Conservation (phyloP, 2,888 invertebrate species). For the Poecilus cupreus region DNA sequence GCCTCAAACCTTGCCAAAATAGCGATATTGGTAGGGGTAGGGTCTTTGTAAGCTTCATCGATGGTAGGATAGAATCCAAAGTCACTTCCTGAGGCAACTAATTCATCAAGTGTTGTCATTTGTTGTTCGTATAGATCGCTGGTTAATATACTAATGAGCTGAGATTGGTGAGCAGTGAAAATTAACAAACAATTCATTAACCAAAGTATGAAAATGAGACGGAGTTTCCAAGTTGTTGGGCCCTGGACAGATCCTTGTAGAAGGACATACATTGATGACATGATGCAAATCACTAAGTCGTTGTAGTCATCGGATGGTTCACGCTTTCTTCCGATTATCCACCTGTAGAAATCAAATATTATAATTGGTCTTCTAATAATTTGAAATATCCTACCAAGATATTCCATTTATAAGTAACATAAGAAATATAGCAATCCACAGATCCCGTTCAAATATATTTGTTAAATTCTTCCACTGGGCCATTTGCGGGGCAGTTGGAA, state of each 20-base stretch:
- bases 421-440: constrained; percentile 48
- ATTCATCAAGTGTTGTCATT: constrained; percentile 47
- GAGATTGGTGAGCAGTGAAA: constrained; percentile 47
- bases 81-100: constrained; percentile 17
- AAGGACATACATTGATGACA: constrained; percentile 48
- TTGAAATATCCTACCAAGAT: constrained; percentile 32
- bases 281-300: constrained; percentile 36
- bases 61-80: constrained; percentile 54
- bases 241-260: constrained; percentile 43
- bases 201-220: constrained; percentile 47
- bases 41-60: constrained; percentile 17
- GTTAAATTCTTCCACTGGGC: constrained; percentile 53
- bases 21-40: constrained; percentile 16
- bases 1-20: constrained; percentile 61
- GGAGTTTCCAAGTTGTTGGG: constrained; percentile 40
- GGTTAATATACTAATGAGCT: constrained; percentile 46
- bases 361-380: too few relatives aligned
- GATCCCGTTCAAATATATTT: constrained; percentile 29
- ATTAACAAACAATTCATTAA: constrained; percentile 34
- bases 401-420: constrained; percentile 50
- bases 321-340: constrained; percentile 30
- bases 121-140: constrained; percentile 31
- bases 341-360: constrained; percentile 13
- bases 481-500: constrained; percentile 45
- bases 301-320: constrained; percentile 25